These are phyloP conservation scores for Nixonia krombeini DNA, from an alignment of 1,140 invertebrate species.

Conservation along the genomic window DNA sequence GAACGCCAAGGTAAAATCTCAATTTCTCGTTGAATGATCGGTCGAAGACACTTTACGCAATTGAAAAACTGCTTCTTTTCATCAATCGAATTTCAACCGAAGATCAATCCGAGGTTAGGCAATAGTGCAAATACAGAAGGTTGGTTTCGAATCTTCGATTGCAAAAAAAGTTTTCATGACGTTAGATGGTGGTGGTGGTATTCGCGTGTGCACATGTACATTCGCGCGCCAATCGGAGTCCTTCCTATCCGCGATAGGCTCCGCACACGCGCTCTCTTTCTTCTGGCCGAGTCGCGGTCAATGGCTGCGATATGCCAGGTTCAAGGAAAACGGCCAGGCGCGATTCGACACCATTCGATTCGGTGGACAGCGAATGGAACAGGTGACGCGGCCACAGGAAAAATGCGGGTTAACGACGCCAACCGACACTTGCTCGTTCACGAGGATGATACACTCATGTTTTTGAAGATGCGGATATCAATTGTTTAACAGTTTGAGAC, in stretches of 20 bases:
- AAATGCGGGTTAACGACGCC: slow-evolving; percentile 59
- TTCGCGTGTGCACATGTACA: slow-evolving; percentile 5
- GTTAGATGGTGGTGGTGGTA: slow-evolving; percentile 25
- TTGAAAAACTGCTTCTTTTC: no score
- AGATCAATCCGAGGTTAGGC: no score
- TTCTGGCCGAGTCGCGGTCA: slow-evolving; percentile 57
- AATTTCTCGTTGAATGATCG: no score
- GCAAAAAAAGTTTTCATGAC: slow-evolving; percentile 23
- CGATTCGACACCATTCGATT: slow-evolving; percentile 66
- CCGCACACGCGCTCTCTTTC: slow-evolving; percentile 34
- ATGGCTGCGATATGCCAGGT: slow-evolving; percentile 67
- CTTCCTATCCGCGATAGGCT: slow-evolving; percentile 35
- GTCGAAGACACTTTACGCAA: no score
- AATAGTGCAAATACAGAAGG: no score
- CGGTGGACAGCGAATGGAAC: slow-evolving; percentile 50
- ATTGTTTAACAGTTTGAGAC: no score
- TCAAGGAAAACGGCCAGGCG: slow-evolving; percentile 69
- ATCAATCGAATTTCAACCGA: no score
- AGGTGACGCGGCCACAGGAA: slow-evolving; percentile 53
- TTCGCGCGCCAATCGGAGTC: slow-evolving; percentile 11
- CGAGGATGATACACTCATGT: no score
- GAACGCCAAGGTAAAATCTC: no score
- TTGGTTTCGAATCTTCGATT: no score
- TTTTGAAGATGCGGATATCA: no score
- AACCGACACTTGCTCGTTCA: no score